phyloP scores from a whole-genome alignment of 2,113 vertebrate genomes.

The Delphinapterus leucas region DNA sequence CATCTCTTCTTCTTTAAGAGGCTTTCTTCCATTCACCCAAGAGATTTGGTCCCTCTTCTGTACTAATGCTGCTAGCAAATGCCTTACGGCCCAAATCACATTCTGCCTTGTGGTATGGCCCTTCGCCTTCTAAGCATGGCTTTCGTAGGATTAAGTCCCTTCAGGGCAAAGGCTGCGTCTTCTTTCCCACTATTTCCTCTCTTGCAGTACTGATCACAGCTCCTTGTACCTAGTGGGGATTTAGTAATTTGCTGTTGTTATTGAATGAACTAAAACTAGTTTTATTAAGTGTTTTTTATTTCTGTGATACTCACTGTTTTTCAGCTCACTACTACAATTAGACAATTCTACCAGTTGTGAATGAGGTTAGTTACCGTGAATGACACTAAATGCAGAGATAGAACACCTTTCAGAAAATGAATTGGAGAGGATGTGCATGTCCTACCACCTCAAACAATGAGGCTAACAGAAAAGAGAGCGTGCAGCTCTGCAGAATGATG shows the following conservation, averaged over 20 bases:
- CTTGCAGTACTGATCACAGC: background rate
- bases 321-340: background rate
- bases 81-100: background rate
- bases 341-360: background rate
- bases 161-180: background rate
- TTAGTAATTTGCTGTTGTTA: background rate
- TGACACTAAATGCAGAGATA: background rate
- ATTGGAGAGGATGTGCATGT: rapidly evolving
- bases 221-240: background rate
- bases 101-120: background rate
- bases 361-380: background rate
- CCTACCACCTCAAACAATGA: background rate
- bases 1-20: background rate
- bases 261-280: background rate
- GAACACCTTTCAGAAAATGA: background rate
- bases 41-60: background rate
- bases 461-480: background rate
- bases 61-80: background rate
- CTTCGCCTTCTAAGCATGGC: background rate
- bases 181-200: background rate
- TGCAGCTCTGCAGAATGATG: background rate
- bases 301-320: background rate
- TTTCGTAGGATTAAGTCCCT: background rate
- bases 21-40: background rate
- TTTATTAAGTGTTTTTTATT: background rate